phyloP scores from a whole-genome alignment of 2,113 vertebrate species.

The Sciurus niger region DNA sequence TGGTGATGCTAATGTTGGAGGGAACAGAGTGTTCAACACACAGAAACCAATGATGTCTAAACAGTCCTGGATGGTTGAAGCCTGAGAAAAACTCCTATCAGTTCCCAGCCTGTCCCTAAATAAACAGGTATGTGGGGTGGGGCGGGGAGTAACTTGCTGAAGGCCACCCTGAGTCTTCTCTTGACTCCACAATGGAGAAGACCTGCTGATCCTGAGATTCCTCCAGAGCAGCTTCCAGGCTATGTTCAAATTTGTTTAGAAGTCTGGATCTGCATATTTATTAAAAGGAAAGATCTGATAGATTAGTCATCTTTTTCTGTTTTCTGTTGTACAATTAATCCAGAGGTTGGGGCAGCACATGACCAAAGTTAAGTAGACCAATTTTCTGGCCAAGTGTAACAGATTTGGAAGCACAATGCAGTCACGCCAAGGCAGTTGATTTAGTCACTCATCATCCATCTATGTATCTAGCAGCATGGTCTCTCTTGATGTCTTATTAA shows the following conservation, averaged over 20 bases:
- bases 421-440: constrained; percentile 11
- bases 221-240: neutral
- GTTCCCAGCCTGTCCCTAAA: neutral
- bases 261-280: neutral
- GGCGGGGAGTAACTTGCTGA: neutral
- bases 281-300: constrained; percentile 14
- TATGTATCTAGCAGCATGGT: neutral
- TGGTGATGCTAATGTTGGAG: neutral
- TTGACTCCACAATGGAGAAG: neutral
- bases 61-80: neutral
- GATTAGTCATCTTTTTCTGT: neutral
- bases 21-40: neutral
- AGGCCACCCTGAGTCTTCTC: neutral
- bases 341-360: neutral
- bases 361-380: neutral
- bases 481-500: constrained; percentile 25
- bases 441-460: constrained; percentile 53
- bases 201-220: neutral
- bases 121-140: neutral
- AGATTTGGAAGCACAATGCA: constrained; percentile 6
- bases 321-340: constrained; percentile 7
- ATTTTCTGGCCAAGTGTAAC: constrained; percentile 25
- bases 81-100: neutral
- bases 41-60: neutral
- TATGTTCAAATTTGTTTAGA: neutral